Conservation (phyloP, 2,888 invertebrate species). For the Drosophila aldrichi region DNA sequence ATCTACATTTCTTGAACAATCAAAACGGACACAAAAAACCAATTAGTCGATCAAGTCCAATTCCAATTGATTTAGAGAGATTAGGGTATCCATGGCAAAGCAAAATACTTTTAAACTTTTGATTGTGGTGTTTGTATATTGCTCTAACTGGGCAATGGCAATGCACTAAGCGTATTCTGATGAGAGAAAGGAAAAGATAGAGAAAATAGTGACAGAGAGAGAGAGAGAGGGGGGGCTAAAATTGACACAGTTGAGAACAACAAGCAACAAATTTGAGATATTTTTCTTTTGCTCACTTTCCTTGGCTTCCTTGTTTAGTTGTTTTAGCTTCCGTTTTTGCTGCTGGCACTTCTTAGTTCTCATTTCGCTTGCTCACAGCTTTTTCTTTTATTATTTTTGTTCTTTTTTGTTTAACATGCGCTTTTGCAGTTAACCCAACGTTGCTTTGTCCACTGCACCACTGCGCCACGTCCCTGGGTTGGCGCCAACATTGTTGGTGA, state of each 20-base stretch:
- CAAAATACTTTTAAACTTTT: conserved; percentile 41
- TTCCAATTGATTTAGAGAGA: not conserved
- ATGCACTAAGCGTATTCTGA: not conserved
- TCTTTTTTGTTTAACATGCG: conserved; percentile 44
- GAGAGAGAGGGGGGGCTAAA: conserved; percentile 15
- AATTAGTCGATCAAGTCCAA: conserved; percentile 1
- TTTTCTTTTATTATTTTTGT: too few relatives aligned
- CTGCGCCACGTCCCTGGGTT: not conserved
- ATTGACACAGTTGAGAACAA: conserved; percentile 32
- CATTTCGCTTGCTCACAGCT: not conserved
- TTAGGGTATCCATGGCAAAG: conserved; percentile 15
- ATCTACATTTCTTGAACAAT: not conserved
- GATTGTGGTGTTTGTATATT: conserved; percentile 34
- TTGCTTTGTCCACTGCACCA: not conserved
- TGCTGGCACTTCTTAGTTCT: conserved; percentile 36
- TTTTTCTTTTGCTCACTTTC: conserved; percentile 58
- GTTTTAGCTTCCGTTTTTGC: conserved; percentile 67
- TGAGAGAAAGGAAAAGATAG: not conserved
- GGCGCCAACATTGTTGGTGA: conserved; percentile 58
- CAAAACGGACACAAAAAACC: not conserved
- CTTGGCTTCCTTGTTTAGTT: conserved; percentile 68
- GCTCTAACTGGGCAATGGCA: conserved; percentile 3
- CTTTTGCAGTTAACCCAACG: conserved; percentile 48
- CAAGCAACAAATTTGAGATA: conserved; percentile 44
- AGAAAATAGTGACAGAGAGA: not conserved